A percentile compares a stretch with the other conserved stretches of the same genome.
These are phyloP conservation scores for Lepeophtheirus nordmannii DNA, from an alignment of 2,888 invertebrate genomes.

Conservation along the genomic window DNA sequence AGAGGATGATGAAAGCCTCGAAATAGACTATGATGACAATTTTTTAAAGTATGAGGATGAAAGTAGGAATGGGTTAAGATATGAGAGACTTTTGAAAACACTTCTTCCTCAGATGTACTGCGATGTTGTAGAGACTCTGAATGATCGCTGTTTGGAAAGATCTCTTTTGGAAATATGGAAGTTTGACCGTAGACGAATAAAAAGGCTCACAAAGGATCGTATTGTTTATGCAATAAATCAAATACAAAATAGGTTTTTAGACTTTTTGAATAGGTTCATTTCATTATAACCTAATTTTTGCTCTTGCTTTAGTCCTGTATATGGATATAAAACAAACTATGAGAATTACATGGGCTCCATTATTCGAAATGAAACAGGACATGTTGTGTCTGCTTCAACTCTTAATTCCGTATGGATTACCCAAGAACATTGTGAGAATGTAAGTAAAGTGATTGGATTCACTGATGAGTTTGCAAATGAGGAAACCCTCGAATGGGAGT, in stretches of 20 bases:
- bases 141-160: conserved; percentile 45
- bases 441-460: neutral
- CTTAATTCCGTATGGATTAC: neutral
- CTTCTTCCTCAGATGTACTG: conserved; percentile 47
- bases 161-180: conserved; percentile 57
- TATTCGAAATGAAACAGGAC: conserved; percentile 6
- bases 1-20: no score
- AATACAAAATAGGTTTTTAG: conserved; percentile 37
- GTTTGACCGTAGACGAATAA: conserved; percentile 42
- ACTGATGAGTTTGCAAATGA: conserved; percentile 35
- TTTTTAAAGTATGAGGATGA: no score
- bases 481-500: conserved; percentile 46
- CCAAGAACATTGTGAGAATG: neutral
- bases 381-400: neutral
- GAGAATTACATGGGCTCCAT: neutral
- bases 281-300: no score
- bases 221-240: conserved; percentile 47
- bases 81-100: conserved; percentile 30
- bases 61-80: no score
- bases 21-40: no score
- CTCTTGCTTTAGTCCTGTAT: no score
- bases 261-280: no score
- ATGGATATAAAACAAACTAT: conserved; percentile 7
- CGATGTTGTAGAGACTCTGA: conserved; percentile 45
- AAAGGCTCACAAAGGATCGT: conserved; percentile 43